A percentile compares a stretch with the other conserved stretches of the same genome.
These are phyloP conservation scores for Acanthornis magna DNA, from an alignment of 2,797 vertebrate species.

Conservation along the genomic window DNA sequence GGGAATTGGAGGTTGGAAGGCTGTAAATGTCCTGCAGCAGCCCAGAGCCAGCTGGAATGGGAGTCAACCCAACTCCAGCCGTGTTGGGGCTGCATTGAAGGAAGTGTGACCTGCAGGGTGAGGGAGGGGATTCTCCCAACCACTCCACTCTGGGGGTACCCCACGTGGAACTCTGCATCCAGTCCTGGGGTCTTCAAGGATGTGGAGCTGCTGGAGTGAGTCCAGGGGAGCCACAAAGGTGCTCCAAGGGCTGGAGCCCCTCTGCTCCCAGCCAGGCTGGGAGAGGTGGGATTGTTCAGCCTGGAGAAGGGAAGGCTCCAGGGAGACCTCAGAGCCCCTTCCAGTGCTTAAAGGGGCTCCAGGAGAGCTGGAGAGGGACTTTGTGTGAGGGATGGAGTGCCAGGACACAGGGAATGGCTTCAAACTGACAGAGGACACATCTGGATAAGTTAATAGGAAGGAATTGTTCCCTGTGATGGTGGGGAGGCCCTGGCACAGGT, in stretches of 20 bases:
- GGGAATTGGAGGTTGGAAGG: background rate
- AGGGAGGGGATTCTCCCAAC: background rate
- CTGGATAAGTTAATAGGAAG: background rate
- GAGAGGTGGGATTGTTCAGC: background rate
- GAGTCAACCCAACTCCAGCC: accelerated
- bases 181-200: background rate
- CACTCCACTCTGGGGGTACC: accelerated
- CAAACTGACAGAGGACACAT: background rate
- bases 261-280: background rate
- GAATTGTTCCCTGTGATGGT: accelerated
- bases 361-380: background rate
- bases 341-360: background rate
- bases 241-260: accelerated
- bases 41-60: background rate
- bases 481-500: accelerated
- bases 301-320: background rate
- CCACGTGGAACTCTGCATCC: accelerated
- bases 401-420: accelerated
- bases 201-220: background rate
- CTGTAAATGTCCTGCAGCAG: background rate
- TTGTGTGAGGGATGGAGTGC: accelerated
- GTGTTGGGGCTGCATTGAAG: background rate
- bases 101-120: accelerated
- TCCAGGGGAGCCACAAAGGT: background rate
- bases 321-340: accelerated